Evolutionary conservation across 2,797 vertebrate species (phyloP).

Genomic region (Anomalospiza imberbis): DNA sequence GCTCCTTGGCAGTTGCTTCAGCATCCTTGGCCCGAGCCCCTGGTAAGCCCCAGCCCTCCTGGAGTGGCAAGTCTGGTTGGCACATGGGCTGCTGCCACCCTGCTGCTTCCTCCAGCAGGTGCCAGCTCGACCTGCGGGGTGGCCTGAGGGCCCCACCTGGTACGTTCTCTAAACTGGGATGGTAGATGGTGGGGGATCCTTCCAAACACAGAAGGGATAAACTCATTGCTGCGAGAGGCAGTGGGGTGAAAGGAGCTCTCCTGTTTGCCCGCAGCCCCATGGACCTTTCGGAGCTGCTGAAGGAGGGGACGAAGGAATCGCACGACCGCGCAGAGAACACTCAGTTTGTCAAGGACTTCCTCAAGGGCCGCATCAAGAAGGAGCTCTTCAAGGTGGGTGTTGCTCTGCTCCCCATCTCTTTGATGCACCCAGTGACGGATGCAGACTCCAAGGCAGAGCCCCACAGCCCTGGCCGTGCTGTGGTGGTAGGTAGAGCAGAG

Average conservation of each 20-base stretch:
- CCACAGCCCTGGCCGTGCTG: fast-evolving
- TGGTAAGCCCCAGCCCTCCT: not conserved
- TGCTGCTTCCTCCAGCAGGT: not conserved
- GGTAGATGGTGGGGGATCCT: not conserved
- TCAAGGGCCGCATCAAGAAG: constrained; percentile 87
- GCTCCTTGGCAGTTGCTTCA: not conserved
- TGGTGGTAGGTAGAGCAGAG: not conserved
- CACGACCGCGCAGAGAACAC: constrained; percentile 93
- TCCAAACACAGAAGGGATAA: not conserved
- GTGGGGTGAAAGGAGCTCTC: not conserved
- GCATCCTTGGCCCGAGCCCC: not conserved
- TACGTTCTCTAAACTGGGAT: not conserved
- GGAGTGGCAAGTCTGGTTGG: not conserved
- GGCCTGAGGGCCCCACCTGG: not conserved
- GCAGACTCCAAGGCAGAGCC: not conserved
- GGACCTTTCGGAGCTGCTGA: constrained; percentile 92
- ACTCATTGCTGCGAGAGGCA: fast-evolving
- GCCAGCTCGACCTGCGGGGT: not conserved
- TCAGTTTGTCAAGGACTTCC: constrained; percentile 95
- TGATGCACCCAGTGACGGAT: not conserved
- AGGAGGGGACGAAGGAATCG: constrained; percentile 91
- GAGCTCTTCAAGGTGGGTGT: constrained; percentile 91
- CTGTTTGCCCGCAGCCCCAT: constrained; percentile 74
- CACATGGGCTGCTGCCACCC: not conserved
- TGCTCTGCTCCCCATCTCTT: not conserved